Evolutionary conservation across 2,113 vertebrate genomes (phyloP), one percentile per base, ranked within the genome.

Genomic region (Acrocephalus kingi): DNA sequence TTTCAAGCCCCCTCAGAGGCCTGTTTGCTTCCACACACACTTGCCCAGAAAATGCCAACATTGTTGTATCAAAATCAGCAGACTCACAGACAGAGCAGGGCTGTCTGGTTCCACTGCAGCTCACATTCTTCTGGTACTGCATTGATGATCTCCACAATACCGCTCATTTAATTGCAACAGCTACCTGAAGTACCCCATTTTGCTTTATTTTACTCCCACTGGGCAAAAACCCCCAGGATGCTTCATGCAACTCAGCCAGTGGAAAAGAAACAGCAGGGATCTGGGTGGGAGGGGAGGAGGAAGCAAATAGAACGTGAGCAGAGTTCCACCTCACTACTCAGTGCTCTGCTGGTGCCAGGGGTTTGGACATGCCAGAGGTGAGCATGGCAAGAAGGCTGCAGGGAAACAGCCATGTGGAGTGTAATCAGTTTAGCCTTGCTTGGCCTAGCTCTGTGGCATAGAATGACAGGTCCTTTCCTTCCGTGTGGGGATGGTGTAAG

Each of bases 291-390:
- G 20, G 17, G 14, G 5, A 88, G 21, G 35, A 83, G 15, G 56
- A 67, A 67, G 54, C 28, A 66, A 83, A 61, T 5, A 31, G 33
- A 2, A 2, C 0, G 0, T 31, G 52, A 68, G 5, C 0, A 0
- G 12, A 39, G 61, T n/a, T 46, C 31, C 5, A 15, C 37, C 7
- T 4, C 0, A 0, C 15, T 41, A 54, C 24, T 58, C 16, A 3
- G 8, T n/a, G 41, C 8, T 17, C 76, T 48, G 8, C 20, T 37
- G 9, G 17, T 59, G 76, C 43, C 64, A 58, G 37, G n/a, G 78
- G 37, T 54, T 8, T 74, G 59, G 84, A 45, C 22, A 37, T 0
- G 0, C 9, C 52, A 46, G 39, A 2, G 7, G 14, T 14, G 31
- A 87, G 39, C 20, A 17, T 0, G 11, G 39, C 41, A 67, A 22